phyloP scores from a whole-genome alignment of 2,888 invertebrate species.

The Pantelozetes paolii region DNA sequence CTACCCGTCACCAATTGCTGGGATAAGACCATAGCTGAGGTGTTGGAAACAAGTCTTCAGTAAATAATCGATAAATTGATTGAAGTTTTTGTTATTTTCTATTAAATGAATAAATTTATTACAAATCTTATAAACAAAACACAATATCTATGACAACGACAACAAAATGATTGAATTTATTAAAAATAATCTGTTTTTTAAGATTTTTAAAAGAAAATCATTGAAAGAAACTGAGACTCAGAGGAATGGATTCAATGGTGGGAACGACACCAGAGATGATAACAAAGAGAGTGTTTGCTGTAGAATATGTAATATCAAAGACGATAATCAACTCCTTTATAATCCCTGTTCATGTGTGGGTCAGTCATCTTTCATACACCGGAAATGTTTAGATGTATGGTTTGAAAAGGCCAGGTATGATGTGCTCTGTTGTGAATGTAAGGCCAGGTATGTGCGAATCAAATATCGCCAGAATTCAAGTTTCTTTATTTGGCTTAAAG shows the following conservation, averaged over 20 bases:
- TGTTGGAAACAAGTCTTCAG: too few relatives aligned
- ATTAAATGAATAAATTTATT: too few relatives aligned
- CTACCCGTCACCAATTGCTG: too few relatives aligned
- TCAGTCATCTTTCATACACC: conserved; percentile 18
- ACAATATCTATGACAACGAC: background rate
- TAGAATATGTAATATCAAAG: conserved; percentile 24
- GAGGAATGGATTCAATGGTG: background rate
- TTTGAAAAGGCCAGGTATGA: conserved; percentile 8
- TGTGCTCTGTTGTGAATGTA: conserved; percentile 32
- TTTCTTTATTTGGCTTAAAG: conserved; percentile 14
- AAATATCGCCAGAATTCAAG: conserved; percentile 21
- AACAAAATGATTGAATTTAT: background rate
- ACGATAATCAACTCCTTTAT: conserved; percentile 9
- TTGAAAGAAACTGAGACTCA: background rate
- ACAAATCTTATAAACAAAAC: background rate
- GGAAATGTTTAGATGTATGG: conserved; percentile 5
- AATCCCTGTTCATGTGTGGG: conserved; percentile 33
- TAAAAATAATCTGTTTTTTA: background rate
- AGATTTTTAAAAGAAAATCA: background rate
- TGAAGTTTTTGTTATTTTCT: too few relatives aligned
- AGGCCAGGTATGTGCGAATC: conserved; percentile 14
- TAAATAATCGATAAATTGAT: too few relatives aligned
- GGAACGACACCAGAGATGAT: background rate
- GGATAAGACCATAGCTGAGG: too few relatives aligned
- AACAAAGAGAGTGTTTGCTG: conserved; percentile 13